Base-by-base conservation (phyloP, 2,888 invertebrate genomes). In the Ferrisia virgata region DNA sequence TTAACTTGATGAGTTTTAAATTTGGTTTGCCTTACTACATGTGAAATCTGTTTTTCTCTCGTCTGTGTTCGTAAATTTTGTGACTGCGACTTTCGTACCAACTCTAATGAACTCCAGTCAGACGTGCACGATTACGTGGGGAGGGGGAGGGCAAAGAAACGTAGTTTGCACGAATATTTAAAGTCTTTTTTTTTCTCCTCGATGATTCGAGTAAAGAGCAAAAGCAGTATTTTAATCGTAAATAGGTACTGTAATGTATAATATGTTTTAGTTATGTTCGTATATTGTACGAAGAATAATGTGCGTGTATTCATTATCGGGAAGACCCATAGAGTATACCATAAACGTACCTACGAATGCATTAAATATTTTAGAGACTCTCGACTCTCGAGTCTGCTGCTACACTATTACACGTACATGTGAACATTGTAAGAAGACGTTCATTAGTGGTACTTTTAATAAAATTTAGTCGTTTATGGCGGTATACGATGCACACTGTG, bases 1-100 rank as follows among this genome's bases (percentile, higher is more conserved):
- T 76, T 36, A 76, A 36, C 72, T 76, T 36, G 72, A 76, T 76
- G 72, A 76, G 72, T 76, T 76, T 36, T 76, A 76, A 76, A 76
- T 76, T 76, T 36, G 22, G 33, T 36, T 76, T 76, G 36, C 36
- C 72, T 18, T 76, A 36, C 36, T 25, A 22, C 22, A 58, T 58
- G 25, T 36, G 72, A 9, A 76, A 76, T 76, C 31, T 36, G 72
- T 18, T 76, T 76, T 76, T 76, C 72, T 33, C 36, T 76, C 72
- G 36, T 36, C 36, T 76, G 11, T 36, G 18, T 76, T 25, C 36
- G 72, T 15, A 18, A 5, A 53, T 53, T 53, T 53, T 76, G 15
- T 72, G 28, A 64, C 64, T 64, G 64, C 28, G 64, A 64, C 64
- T 64, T 31, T 64, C 13, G 31, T 64, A 15, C 28, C 25, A 64